These are phyloP conservation scores for Callosobruchus maculatus DNA, from an alignment of 2,888 invertebrate genomes.

Conservation along the genomic window DNA sequence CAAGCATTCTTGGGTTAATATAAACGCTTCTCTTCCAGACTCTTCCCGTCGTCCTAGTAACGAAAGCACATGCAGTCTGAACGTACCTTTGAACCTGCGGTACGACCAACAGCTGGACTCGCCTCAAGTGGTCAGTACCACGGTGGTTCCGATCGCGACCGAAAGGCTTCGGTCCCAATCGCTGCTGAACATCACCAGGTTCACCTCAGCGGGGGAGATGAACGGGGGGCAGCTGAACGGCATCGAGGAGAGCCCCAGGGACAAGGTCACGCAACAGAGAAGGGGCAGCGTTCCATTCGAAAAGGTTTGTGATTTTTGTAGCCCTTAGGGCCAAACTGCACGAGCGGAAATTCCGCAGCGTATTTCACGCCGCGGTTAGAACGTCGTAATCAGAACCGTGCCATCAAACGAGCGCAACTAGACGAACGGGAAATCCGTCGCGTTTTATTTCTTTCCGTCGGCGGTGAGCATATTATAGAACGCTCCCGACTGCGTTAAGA, in stretches of 20 bases:
- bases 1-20: too few species aligned
- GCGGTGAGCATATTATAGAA: too few species aligned
- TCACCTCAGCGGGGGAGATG: constrained; percentile 28
- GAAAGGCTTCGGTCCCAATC: constrained; percentile 38
- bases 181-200: constrained; percentile 34
- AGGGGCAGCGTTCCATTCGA: constrained; percentile 42
- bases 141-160: constrained; percentile 10
- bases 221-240: constrained; percentile 34
- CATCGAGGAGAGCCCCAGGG: constrained; percentile 41
- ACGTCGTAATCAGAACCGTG: too few species aligned
- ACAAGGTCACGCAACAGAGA: constrained; percentile 25
- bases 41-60: constrained; percentile 42
- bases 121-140: constrained; percentile 28
- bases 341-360: too few species aligned
- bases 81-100: constrained; percentile 30
- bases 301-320: constrained; percentile 27
- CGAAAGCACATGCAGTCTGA: constrained; percentile 41
- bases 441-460: too few species aligned
- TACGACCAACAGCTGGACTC: constrained; percentile 25
- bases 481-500: too few species aligned
- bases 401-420: too few species aligned
- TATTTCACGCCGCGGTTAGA: too few species aligned
- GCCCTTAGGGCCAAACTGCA: too few species aligned
- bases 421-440: too few species aligned
- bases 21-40: constrained; percentile 26